phyloP scores from a whole-genome alignment of 2,113 vertebrate species.

The Nicator chloris region DNA sequence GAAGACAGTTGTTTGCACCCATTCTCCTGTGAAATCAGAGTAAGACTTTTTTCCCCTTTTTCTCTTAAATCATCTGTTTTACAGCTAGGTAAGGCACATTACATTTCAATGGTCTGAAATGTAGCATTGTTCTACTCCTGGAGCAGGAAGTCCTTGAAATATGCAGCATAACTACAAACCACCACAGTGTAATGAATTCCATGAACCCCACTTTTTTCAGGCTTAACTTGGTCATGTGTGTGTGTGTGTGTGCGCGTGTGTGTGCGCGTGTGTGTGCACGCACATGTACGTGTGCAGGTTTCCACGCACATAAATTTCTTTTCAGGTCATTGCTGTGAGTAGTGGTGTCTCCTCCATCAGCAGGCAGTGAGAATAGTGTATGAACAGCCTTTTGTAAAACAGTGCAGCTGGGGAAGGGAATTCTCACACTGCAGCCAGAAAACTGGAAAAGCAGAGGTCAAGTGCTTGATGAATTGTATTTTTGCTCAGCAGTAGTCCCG shows the following conservation, averaged over 20 bases:
- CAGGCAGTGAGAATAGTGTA: neutral
- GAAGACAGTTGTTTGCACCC: neutral
- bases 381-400: neutral
- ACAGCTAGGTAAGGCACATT: neutral
- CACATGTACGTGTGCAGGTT: rapidly evolving
- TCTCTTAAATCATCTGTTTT: neutral
- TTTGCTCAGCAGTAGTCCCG: neutral
- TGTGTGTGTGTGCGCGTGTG: rapidly evolving
- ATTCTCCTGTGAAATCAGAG: neutral
- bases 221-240: neutral
- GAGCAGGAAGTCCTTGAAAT: neutral
- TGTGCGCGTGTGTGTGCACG: rapidly evolving
- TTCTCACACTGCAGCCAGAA: neutral
- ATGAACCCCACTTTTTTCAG: neutral
- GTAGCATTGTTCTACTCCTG: neutral
- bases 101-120: too few species aligned
- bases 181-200: neutral
- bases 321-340: neutral
- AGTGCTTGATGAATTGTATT: neutral
- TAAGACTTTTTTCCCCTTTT: neutral
- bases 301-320: neutral
- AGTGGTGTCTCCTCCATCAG: neutral
- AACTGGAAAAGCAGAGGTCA: neutral
- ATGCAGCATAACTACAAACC: neutral
- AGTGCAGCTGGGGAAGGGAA: neutral